Base-by-base conservation (phyloP, 2,797 vertebrate species). In the Lepilemur septentrionalis region DNA sequence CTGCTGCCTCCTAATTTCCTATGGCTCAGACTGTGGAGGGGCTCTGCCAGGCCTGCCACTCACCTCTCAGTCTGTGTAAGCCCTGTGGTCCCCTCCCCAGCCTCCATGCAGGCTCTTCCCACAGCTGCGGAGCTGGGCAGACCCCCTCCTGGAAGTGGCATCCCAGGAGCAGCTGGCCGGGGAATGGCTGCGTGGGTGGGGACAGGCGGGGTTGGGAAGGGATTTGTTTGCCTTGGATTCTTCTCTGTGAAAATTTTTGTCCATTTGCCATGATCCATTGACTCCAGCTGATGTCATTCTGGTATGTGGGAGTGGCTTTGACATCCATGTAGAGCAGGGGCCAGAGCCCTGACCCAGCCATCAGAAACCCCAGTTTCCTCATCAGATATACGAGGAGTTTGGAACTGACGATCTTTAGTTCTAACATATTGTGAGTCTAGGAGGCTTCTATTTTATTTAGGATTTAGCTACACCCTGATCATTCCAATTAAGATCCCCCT, bases 171-270 rank as follows among this genome's bases (percentile, higher is more conserved):
- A 91, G 52, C 89, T 87, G 94, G 92, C 46, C 1, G 20, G 65
- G 75, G 50, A 70, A 69, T 5, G 38, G 43, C 46, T 2, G 2
- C 22, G 65, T 87, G 94, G 89, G 86, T 96, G 86, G 90, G 96
- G 87, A 75, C 86, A 73, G 43, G 80, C 76, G 55, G 35, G 38
- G 43, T 84, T 84, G 92, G 75, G 95, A 69, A 93, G 61, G 72
- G 38, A 73, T 96, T 89, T 94, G 72, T 96, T 89, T 93, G 92
- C 65, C 38, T 96, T 96, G 91, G 79, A 92, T 94, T 57, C 79
- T 83, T 89, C 86, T 95, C 61, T 82, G 61, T 79, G 89, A 81
- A 50, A 55, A 94, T 69, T 89, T 92, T 94, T 96, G 89, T 95
- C 69, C 57, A 32, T 92, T 88, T 92, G 95, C 90, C 70, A 73